Base-by-base conservation (phyloP, 1,140 invertebrate genomes). In the Bradysia coprophila region DNA sequence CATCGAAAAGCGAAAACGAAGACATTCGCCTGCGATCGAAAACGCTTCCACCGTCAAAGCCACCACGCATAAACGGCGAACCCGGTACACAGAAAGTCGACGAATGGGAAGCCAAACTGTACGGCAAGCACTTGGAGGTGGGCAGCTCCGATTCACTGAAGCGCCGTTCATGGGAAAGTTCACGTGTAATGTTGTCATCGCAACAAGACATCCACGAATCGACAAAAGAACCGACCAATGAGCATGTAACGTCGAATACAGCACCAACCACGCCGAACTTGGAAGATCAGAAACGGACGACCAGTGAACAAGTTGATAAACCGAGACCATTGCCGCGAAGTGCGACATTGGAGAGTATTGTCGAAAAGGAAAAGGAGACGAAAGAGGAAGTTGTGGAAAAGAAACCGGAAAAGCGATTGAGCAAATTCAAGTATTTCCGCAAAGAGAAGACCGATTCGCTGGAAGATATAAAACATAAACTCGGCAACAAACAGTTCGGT, bases 101-200 rank as follows among this genome's bases (percentile, higher is more conserved):
- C 58, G 83, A 88, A 53, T 88, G 82, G 83, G 81, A 82, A 38
- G 72, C 77, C 40, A 87, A 88, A 59, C 64, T 87, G 13, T 81
- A 81, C 53, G 76, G 77, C 24, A 74, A 76, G 47, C 65, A 70
- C 45, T 37, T 55, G 13, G 56, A 60, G 21, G 52, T 53, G 19
- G 51, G 55, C 8, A 58, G 48, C 45, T 49, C 48, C 3, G 57
- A 61, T 45, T 59, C 57, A 1, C 40, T 61, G 18, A 61, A 61
- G 36, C 49, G 55, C 4, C 50, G 57, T 22, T 59, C 57, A 39
- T 59, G 56, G 55, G 58, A 59, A 45, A 40, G 34, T 22, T 45
- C 48, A 0, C 48, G 51, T 1, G 54, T 60, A 0, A 57, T 55
- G 2, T 28, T 60, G 38, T 45, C 49, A 13, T 39, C 48, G n/a